Evolutionary conservation across 1,140 invertebrate species (phyloP).

Genomic region (Octopus sinensis): DNA sequence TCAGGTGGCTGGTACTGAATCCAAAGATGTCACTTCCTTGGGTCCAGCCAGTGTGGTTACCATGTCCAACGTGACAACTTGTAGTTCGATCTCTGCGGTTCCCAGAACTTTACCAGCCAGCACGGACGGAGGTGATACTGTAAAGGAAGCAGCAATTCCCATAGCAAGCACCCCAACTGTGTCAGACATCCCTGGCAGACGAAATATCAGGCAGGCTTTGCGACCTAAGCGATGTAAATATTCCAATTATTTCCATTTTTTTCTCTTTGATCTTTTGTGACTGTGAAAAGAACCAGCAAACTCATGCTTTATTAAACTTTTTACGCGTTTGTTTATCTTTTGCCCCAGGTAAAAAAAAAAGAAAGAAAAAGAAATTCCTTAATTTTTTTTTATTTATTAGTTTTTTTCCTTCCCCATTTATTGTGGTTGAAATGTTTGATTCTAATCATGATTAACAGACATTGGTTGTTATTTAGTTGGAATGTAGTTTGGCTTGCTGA

Average conservation of each 20-base stretch:
- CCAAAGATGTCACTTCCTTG: conserved; percentile 5
- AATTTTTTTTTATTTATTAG: too few relatives aligned
- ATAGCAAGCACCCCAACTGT: not conserved
- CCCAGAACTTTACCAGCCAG: not conserved
- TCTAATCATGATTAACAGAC: too few relatives aligned
- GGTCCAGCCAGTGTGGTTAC: not conserved
- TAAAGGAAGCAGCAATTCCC: not conserved
- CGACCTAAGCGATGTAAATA: conserved; percentile 13
- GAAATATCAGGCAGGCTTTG: conserved; percentile 9
- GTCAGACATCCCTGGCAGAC: conserved; percentile 6
- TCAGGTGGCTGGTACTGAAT: not conserved
- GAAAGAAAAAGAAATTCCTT: too few relatives aligned
- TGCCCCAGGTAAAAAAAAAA: too few relatives aligned
- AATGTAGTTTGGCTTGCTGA: too few relatives aligned
- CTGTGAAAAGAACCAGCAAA: not conserved
- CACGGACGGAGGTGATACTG: not conserved
- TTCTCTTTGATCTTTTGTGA: not conserved
- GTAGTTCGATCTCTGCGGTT: not conserved
- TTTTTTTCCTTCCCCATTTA: too few relatives aligned
- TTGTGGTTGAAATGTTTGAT: too few relatives aligned
- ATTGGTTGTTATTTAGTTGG: too few relatives aligned
- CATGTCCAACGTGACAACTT: not conserved
- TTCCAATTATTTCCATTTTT: not conserved
- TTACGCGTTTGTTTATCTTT: too few relatives aligned
- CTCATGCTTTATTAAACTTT: too few relatives aligned